Base-by-base conservation (phyloP, 1,140 invertebrate species). In the honey bee (Apis mellifera) region DNA sequence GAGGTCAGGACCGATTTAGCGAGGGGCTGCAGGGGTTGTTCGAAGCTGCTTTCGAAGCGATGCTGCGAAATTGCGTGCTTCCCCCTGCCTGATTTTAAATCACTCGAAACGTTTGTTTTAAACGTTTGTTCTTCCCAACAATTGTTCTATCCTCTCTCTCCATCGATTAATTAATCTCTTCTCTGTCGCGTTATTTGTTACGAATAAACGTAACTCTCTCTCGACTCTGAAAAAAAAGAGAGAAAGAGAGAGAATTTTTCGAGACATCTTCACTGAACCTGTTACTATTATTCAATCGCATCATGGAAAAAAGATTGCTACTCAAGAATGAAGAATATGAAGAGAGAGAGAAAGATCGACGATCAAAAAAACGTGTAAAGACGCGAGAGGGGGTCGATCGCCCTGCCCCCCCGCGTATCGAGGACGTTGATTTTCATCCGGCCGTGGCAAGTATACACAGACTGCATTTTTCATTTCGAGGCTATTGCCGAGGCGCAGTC, bases 401-500 rank as follows among this genome's bases (percentile, higher is more conserved):
- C 2, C 32, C 32, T 3, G 1, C 32, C 32, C 2, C 5, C 32
- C 32, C 32, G 32, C 50, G 54, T 57, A 82, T 78, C 78, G 83
- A 26, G 83, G 62, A 78, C 62, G 82, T 87, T 84, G 87, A 86
- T 84, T 88, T 82, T 73, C 85, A 65, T 62, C 48, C 65, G 70
- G 50, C 48, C 78, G 55, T 55, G 70, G 68, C n/a, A 64, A 68
- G 71, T 77, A 73, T 68, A 75, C 60, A 68, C 66, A 77, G 82
- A 55, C 79, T 87, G 75, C 85, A 88, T 88, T 87, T 87, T 87
- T 87, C 83, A 87, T 88, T 84, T 81, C 52, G 69, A 81, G 71
- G 71, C 55, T 80, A 69, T 69, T 80, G 78, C 76, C 50, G 77
- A n/a, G n/a, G 71, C 69, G 85, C 78, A 80, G 85, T 64, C 60